phyloP scores from a whole-genome alignment of 2,888 invertebrate species.

The Leucania comma region DNA sequence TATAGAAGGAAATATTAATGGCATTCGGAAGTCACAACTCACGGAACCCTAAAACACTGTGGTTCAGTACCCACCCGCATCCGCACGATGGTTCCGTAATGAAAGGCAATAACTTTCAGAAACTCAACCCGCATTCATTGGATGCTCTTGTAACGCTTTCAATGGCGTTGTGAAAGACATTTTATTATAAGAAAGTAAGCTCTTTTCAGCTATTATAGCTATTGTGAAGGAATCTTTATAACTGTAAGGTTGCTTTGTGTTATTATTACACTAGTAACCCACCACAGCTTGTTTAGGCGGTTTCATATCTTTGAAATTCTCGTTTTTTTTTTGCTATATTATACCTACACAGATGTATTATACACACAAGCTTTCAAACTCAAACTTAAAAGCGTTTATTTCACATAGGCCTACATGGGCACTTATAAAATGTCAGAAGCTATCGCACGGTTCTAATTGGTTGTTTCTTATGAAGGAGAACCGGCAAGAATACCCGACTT shows the following conservation, averaged over 20 bases:
- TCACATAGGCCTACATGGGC: too few species aligned
- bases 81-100: constrained; percentile 37
- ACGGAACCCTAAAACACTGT: constrained; percentile 29
- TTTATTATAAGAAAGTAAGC: constrained; percentile 5
- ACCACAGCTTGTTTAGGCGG: too few species aligned
- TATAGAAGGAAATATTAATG: constrained; percentile 2
- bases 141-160: constrained; percentile 9
- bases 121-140: constrained; percentile 32
- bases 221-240: neutral
- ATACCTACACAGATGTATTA: too few species aligned
- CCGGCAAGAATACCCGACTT: too few species aligned
- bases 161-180: neutral
- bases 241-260: neutral
- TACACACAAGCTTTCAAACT: too few species aligned
- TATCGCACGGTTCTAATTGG: too few species aligned
- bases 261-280: too few species aligned
- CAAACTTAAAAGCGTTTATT: too few species aligned
- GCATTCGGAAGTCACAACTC: neutral
- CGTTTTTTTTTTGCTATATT: too few species aligned
- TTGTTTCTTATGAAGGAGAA: too few species aligned
- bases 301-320: too few species aligned
- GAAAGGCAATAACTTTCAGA: constrained; percentile 30
- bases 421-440: too few species aligned
- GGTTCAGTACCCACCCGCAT: constrained; percentile 13
- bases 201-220: neutral